These are phyloP conservation scores for Zapornia atra DNA, from an alignment of 2,113 vertebrate species.

Conservation along the genomic window DNA sequence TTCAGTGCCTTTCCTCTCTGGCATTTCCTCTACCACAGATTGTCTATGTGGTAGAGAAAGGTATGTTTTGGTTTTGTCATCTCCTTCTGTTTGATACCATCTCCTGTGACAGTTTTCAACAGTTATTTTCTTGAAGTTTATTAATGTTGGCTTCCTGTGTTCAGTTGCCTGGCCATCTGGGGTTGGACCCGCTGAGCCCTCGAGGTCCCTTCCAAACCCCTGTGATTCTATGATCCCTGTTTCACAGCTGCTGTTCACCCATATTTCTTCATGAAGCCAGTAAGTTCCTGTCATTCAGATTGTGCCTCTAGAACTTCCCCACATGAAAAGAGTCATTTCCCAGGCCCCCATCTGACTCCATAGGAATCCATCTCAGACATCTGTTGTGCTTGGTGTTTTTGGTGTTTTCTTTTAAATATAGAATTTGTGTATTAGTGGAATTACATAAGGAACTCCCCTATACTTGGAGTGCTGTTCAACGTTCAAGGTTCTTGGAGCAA, in stretches of 20 bases:
- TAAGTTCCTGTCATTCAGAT: background rate
- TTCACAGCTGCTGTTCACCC: background rate
- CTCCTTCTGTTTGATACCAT: background rate
- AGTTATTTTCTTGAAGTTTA: background rate
- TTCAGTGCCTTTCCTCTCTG: background rate
- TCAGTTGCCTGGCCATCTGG: background rate
- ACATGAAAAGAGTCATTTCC: background rate
- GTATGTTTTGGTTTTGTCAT: background rate
- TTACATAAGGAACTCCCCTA: background rate
- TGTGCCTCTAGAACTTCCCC: background rate
- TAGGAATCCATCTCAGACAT: background rate
- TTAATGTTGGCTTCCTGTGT: background rate
- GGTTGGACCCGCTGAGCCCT: too few species aligned
- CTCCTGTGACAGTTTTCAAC: background rate
- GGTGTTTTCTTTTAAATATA: constrained; percentile 26
- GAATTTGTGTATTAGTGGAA: background rate
- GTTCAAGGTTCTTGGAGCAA: background rate
- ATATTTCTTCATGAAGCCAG: background rate
- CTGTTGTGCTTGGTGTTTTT: background rate
- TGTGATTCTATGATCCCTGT: background rate
- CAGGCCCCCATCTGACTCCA: background rate
- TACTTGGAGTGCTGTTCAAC: background rate
- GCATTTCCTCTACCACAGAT: background rate
- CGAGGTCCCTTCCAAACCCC: too few species aligned
- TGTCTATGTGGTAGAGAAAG: background rate